A percentile compares a stretch with the other conserved stretches of the same genome.
Conservation (phyloP, 2,888 invertebrate genomes). For the Drosophila sordidula region DNA sequence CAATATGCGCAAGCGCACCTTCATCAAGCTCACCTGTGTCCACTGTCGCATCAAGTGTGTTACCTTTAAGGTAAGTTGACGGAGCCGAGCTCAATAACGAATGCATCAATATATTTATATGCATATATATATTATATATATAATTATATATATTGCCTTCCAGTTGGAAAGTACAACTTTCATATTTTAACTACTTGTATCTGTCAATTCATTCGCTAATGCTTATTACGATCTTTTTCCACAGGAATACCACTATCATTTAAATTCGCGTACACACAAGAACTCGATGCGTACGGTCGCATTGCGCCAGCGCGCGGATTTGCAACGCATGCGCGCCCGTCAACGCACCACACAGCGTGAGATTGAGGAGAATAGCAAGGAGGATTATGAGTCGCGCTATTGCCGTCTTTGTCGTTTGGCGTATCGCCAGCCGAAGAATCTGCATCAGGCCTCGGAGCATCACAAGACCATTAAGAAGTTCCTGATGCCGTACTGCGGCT, state of each 20-base stretch:
- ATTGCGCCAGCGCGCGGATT: conserved; percentile 90
- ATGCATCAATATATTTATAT: no score
- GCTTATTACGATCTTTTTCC: background rate
- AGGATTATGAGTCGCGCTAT: conserved; percentile 88
- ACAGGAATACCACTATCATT: conserved; percentile 90
- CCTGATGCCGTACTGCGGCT: conserved; percentile 92
- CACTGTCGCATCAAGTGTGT: conserved; percentile 91
- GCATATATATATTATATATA: no score
- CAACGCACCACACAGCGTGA: conserved; percentile 93
- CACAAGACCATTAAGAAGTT: conserved; percentile 94
- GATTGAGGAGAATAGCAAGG: conserved; percentile 89
- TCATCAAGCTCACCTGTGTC: conserved; percentile 91
- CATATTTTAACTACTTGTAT: background rate
- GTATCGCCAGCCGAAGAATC: conserved; percentile 90
- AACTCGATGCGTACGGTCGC: conserved; percentile 91
- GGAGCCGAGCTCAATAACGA: background rate
- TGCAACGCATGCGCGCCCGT: conserved; percentile 91
- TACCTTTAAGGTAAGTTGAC: conserved; percentile 88
- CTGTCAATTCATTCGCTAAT: background rate
- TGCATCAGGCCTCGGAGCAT: conserved; percentile 92
- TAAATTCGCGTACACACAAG: conserved; percentile 90
- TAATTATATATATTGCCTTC: no score
- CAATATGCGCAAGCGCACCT: conserved; percentile 82
- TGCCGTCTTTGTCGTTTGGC: conserved; percentile 91
- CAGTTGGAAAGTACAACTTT: no score